Base-by-base conservation (phyloP, 1,140 invertebrate genomes). In the Euschistus heros region DNA sequence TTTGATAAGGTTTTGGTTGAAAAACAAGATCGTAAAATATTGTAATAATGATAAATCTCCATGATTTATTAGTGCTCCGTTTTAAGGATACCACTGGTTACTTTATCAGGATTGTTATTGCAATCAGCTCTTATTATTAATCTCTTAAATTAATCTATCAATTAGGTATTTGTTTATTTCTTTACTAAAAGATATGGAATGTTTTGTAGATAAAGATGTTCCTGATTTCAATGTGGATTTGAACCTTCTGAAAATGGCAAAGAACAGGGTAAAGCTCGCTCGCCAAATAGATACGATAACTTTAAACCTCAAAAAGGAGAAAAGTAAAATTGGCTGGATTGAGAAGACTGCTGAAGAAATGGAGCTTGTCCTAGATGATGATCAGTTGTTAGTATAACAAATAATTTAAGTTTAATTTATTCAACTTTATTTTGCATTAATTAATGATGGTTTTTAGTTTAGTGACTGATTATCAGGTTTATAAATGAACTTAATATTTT, bases 301-400 rank as follows among this genome's bases (percentile, higher is more conserved):
- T 72, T 80, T 94, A 67, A 81, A 77, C 68, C 73, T 82, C 50
- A 80, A 83, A 30, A 86, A 88, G 68, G 77, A 81, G 83, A 27
- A 80, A 89, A 20, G 26, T 24, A 27, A 62, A 55, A 81, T 81
- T 67, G 85, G 86, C 47, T 97, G 94, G 93, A 79, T 92, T 69
- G 82, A 86, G 68, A 90, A 88, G 74, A 85, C 86, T 7, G 87
- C 86, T 0, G 80, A 87, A 69, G 91, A 95, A 67, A 88, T 92
- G 83, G 93, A 96, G 75, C 83, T 97, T 65, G 80, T 92, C 52
- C 75, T 94, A 13, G 90, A 93, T 71, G 86, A 91, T 59, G 80
- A 84, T 67, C 79, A 84, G 71, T 70, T 82, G 83, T 87, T 27
- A 50, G 64, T 44, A n/a, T 60, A 30, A 37, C 15, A 37, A 55